Conservation (phyloP, 2,797 vertebrate species). For the Pygocentrus nattereri region DNA sequence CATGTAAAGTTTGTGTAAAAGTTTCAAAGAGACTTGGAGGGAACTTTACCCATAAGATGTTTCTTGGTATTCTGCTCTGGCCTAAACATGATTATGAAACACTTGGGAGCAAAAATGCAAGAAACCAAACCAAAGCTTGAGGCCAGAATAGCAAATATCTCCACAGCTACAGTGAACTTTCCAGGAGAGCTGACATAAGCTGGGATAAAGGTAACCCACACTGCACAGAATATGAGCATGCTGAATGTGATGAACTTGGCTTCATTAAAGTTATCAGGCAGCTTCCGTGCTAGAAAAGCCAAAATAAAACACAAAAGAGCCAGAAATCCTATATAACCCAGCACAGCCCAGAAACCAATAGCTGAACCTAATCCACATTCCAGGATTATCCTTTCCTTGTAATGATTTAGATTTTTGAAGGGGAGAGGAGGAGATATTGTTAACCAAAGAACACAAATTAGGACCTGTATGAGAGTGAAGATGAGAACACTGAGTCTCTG, state of each 20-base stretch:
- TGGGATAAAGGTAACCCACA: not conserved
- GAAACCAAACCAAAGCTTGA: conserved; percentile 40
- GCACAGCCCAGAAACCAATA: not conserved
- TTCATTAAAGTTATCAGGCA: conserved; percentile 2
- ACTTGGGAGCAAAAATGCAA: conserved; percentile 47
- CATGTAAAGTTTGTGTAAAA: too few relatives aligned
- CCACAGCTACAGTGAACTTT: not conserved
- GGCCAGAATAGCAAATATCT: not conserved
- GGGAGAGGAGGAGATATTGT: not conserved
- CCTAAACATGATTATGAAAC: conserved; percentile 44
- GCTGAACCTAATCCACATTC: not conserved
- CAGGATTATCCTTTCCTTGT: not conserved
- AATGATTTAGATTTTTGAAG: not conserved
- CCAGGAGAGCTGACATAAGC: not conserved
- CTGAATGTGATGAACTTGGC: not conserved
- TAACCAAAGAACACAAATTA: not conserved
- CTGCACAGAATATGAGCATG: conserved; percentile 4
- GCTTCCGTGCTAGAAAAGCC: not conserved
- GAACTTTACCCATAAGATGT: not conserved
- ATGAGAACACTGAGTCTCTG: not conserved
- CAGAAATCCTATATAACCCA: not conserved
- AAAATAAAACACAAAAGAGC: not conserved
- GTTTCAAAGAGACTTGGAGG: not conserved
- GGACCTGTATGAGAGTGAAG: not conserved
- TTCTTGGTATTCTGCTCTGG: conserved; percentile 9